phyloP scores from a whole-genome alignment of 2,113 vertebrate genomes.

The Oryzias woworae region DNA sequence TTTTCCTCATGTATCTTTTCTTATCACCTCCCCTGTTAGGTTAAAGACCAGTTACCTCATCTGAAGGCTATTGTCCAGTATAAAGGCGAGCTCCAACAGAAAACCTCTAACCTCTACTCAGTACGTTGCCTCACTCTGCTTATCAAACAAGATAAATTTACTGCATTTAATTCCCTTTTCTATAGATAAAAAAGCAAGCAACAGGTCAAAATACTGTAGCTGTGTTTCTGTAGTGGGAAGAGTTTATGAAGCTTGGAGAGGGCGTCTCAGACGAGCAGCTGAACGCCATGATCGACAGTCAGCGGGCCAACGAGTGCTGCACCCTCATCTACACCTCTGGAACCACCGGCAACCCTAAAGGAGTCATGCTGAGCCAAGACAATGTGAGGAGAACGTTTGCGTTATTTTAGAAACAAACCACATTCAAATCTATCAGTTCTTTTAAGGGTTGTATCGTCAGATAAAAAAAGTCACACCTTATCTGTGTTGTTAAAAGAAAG shows the following conservation, averaged over 20 bases:
- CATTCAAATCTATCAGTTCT: neutral
- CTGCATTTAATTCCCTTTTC: neutral
- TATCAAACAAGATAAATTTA: neutral
- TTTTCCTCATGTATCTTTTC: neutral
- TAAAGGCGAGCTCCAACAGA: constrained; percentile 76
- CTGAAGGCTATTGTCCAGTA: constrained; percentile 83
- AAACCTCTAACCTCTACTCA: constrained; percentile 69
- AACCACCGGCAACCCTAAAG: constrained; percentile 78
- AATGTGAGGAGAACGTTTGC: constrained; percentile 67
- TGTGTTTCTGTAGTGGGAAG: constrained; percentile 72
- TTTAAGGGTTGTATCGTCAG: no score
- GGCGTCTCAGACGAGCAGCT: constrained; percentile 64
- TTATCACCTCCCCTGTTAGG: constrained; percentile 44
- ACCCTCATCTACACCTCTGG: constrained; percentile 80
- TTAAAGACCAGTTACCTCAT: constrained; percentile 78
- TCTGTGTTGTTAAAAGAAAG: no score
- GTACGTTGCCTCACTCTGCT: constrained; percentile 52
- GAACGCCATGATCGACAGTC: constrained; percentile 66
- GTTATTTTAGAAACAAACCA: neutral
- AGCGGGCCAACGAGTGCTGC: constrained; percentile 80
- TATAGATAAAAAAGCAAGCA: neutral
- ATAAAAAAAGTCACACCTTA: no score
- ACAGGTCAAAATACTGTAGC: neutral
- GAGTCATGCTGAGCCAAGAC: constrained; percentile 84
- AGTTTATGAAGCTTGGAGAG: constrained; percentile 77